Conservation (phyloP, 2,797 vertebrate genomes). For the Megalops cyprinoides region DNA sequence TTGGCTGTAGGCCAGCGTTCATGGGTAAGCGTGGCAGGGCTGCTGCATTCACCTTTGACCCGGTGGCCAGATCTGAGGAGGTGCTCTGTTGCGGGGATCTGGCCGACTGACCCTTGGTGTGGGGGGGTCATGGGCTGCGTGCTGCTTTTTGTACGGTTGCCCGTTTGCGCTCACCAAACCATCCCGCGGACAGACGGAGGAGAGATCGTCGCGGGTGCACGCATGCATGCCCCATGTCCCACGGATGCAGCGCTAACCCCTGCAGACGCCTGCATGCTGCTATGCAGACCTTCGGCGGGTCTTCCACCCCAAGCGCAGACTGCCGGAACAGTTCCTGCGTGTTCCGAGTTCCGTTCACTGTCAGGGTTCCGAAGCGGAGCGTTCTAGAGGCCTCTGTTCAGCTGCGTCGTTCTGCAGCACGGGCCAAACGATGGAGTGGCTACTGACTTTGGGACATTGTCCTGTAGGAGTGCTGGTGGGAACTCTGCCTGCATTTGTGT, state of each 20-base stretch:
- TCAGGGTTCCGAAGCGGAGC: no score
- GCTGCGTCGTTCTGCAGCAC: not conserved
- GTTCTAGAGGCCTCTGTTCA: not conserved
- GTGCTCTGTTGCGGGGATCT: constrained; percentile 55
- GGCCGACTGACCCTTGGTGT: constrained; percentile 46
- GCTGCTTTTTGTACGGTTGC: not conserved
- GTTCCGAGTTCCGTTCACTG: no score
- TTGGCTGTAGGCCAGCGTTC: constrained; percentile 32
- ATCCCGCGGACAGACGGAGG: not conserved
- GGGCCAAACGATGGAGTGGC: no score
- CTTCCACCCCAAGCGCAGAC: not conserved
- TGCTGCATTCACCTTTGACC: constrained; percentile 61
- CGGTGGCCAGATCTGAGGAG: constrained; percentile 52
- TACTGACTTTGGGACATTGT: no score
- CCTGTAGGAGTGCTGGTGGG: not conserved
- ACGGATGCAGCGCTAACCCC: not conserved
- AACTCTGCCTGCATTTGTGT: not conserved
- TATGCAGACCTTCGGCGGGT: not conserved
- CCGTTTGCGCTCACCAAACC: not conserved
- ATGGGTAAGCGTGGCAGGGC: constrained; percentile 47
- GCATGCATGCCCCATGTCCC: not conserved
- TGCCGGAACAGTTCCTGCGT: not conserved
- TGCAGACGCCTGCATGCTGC: not conserved
- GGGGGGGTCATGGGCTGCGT: not conserved
- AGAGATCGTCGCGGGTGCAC: not conserved